Conservation (phyloP, 2,888 invertebrate genomes). For the Artemia sinica region DNA sequence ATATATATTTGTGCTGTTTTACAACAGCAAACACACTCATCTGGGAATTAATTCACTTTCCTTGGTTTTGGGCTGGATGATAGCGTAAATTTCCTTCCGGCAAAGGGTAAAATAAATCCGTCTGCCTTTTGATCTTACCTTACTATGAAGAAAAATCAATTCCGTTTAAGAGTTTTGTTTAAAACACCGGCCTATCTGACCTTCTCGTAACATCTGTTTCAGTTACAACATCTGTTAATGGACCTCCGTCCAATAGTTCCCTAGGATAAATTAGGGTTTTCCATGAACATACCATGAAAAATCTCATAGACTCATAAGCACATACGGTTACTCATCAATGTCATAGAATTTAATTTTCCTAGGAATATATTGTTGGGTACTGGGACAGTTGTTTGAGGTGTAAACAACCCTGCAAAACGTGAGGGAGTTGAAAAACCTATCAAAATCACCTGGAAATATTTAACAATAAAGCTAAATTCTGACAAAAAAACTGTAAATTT, state of each 20-base stretch:
- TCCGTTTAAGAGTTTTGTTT: constrained; percentile 68
- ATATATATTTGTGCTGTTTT: too few relatives aligned
- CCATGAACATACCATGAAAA: constrained; percentile 57
- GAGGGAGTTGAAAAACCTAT: too few relatives aligned
- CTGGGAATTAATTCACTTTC: too few relatives aligned
- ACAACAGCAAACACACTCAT: too few relatives aligned
- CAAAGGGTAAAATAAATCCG: too few relatives aligned
- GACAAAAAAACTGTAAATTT: background rate
- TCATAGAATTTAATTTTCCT: background rate
- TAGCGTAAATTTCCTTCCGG: too few relatives aligned
- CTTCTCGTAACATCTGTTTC: constrained; percentile 92
- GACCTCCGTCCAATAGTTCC: constrained; percentile 85
- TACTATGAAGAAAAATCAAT: constrained; percentile 71
- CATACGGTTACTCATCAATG: background rate
- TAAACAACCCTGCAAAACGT: too few relatives aligned
- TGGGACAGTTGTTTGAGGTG: too few relatives aligned
- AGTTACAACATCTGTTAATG: constrained; percentile 88
- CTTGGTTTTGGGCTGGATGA: too few relatives aligned
- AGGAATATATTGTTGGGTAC: background rate
- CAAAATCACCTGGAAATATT: background rate
- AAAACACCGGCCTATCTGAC: constrained; percentile 90
- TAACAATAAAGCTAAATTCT: background rate
- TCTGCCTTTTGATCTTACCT: constrained; percentile 29
- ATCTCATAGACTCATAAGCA: background rate
- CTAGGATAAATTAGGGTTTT: too few relatives aligned